Evolutionary conservation across 1,140 invertebrate genomes (phyloP).

Genomic region (Rhopalosiphum maidis): DNA sequence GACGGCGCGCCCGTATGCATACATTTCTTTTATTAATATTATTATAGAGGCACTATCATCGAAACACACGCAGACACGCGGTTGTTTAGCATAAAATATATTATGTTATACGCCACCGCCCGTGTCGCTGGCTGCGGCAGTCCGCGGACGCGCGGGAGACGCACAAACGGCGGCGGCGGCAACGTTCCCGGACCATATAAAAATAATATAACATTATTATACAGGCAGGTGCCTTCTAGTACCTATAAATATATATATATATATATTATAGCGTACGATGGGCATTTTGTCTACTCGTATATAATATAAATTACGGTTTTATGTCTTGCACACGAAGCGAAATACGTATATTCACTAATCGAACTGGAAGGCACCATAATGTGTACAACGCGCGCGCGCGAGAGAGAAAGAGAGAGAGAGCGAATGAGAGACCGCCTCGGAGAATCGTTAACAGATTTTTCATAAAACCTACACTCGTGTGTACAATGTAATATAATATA

Average conservation of each 20-base stretch:
- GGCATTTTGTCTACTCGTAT: background rate
- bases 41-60: background rate
- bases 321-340: background rate
- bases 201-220: slow-evolving; percentile 2
- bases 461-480: background rate
- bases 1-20: background rate
- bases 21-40: background rate
- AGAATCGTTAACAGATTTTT: slow-evolving; percentile 6
- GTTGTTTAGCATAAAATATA: slow-evolving; percentile 14
- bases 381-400: too few species aligned
- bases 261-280: background rate
- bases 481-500: background rate
- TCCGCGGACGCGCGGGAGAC: background rate
- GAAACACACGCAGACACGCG: background rate
- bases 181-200: background rate
- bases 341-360: background rate
- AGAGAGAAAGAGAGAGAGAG: too few species aligned
- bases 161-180: background rate
- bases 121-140: too few species aligned
- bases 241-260: too few species aligned
- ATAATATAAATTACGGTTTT: slow-evolving; percentile 3
- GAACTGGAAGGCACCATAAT: background rate
- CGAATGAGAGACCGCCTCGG: background rate
- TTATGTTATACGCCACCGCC: background rate
- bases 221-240: background rate